Evolutionary conservation across 2,113 vertebrate species (phyloP).

Genomic region (Excalfactoria chinensis): DNA sequence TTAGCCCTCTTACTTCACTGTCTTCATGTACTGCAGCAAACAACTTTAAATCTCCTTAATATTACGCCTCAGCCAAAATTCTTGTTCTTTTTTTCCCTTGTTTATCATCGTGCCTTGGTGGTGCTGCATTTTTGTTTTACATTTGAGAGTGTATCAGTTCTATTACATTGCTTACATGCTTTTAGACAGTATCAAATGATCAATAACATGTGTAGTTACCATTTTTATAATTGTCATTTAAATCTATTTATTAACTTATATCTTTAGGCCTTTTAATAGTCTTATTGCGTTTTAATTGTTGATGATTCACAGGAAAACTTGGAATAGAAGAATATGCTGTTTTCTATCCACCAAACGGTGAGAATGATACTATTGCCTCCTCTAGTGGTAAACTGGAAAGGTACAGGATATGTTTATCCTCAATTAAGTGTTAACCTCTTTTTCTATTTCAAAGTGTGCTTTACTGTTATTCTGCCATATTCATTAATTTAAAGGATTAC

Average conservation of each 20-base stretch:
- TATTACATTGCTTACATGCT: neutral
- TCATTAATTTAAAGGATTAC: neutral
- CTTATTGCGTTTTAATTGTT: constrained; percentile 12
- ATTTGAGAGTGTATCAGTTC: neutral
- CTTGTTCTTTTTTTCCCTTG: neutral
- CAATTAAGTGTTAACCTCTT: neutral
- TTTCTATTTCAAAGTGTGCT: neutral
- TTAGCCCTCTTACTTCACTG: neutral
- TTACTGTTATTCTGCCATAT: neutral
- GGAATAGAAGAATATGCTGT: constrained; percentile 89
- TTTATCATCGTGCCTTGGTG: neutral
- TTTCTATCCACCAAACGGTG: constrained; percentile 97
- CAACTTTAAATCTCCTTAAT: neutral
- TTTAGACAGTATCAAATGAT: neutral
- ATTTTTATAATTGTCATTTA: neutral
- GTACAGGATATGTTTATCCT: constrained; percentile 25
- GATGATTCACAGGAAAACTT: constrained; percentile 83
- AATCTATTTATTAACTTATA: neutral
- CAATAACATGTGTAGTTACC: neutral
- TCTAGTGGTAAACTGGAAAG: constrained; percentile 73
- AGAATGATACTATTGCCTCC: constrained; percentile 74
- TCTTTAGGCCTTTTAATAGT: neutral
- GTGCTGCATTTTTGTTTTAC: neutral
- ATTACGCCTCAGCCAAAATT: neutral
- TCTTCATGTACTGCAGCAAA: neutral